These are phyloP conservation scores for Periplaneta americana DNA, from an alignment of 1,140 invertebrate genomes.

Conservation along the genomic window DNA sequence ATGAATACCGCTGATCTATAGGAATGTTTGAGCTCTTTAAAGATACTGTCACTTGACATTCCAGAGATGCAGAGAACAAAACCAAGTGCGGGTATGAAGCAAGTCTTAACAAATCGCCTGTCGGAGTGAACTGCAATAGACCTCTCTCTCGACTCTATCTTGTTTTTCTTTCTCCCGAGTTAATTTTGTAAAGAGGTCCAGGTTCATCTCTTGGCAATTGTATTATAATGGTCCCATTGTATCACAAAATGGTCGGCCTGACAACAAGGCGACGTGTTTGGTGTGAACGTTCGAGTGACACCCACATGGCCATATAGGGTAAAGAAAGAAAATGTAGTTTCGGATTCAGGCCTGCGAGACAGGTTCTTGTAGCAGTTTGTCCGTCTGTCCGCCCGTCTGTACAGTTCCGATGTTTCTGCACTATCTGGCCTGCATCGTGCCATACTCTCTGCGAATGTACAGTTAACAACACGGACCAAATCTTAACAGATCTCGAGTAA, in stretches of 20 bases:
- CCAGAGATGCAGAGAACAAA: too few species aligned
- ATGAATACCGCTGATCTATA: too few species aligned
- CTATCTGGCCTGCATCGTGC: not conserved
- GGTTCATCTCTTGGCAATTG: not conserved
- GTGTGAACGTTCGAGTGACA: not conserved
- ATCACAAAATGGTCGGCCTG: not conserved
- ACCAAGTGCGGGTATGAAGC: too few species aligned
- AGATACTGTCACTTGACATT: too few species aligned
- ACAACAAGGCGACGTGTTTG: not conserved
- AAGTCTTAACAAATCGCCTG: too few species aligned
- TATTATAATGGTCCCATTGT: not conserved
- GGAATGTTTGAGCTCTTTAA: too few species aligned
- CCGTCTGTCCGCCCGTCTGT: not conserved
- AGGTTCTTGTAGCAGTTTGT: not conserved
- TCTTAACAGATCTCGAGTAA: too few species aligned
- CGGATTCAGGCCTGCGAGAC: not conserved
- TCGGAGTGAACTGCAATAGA: too few species aligned
- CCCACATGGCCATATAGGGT: not conserved
- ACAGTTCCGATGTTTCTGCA: not conserved
- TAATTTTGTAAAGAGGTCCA: not conserved
- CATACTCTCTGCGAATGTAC: too few species aligned
- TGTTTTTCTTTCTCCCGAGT: not conserved
- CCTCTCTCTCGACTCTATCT: too few species aligned
- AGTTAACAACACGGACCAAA: too few species aligned
- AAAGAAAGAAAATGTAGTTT: not conserved